A percentile compares a stretch with the other conserved stretches of the same genome.
Conservation (phyloP, 1,140 invertebrate species). For the Carcinoscorpius rotundicauda region DNA sequence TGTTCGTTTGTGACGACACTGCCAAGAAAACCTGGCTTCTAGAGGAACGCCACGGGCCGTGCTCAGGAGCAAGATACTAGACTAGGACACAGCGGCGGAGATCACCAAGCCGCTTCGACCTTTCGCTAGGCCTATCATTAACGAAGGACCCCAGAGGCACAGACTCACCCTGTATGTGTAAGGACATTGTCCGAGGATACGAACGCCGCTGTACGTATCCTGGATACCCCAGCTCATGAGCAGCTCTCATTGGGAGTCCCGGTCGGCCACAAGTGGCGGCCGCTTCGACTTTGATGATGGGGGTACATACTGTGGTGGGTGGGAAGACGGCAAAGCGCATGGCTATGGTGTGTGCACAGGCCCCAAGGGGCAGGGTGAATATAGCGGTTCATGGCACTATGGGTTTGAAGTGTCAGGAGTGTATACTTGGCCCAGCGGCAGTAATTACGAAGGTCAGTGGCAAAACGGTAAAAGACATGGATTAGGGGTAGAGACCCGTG, state of each 20-base stretch:
- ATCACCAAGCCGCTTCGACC: too few species aligned
- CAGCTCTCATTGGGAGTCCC: slow-evolving; percentile 22
- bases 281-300: slow-evolving; percentile 99
- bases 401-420: slow-evolving; percentile 87
- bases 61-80: too few species aligned
- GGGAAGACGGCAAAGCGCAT: slow-evolving; percentile 97
- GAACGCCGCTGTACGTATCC: too few species aligned
- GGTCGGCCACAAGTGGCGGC: slow-evolving; percentile 47
- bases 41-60: too few species aligned
- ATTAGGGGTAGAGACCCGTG: slow-evolving; percentile 88
- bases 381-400: slow-evolving; percentile 97
- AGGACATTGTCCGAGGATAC: too few species aligned
- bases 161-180: too few species aligned
- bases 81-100: too few species aligned
- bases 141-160: too few species aligned
- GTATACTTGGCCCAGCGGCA: slow-evolving; percentile 94
- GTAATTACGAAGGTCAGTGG: slow-evolving; percentile 97
- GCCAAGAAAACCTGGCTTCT: too few species aligned
- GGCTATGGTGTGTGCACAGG: slow-evolving; percentile 94
- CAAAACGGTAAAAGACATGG: slow-evolving; percentile 98
- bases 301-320: slow-evolving; percentile 97
- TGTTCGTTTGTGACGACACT: too few species aligned
- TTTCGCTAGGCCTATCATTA: too few species aligned
- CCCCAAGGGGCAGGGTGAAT: slow-evolving; percentile 95
- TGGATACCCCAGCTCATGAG: too few species aligned